Percentiles rank a stretch among this genome's conserved stretches.
These are phyloP conservation scores for Leucoraja erinaceus DNA, from an alignment of 2,113 vertebrate species.

Conservation along the genomic window DNA sequence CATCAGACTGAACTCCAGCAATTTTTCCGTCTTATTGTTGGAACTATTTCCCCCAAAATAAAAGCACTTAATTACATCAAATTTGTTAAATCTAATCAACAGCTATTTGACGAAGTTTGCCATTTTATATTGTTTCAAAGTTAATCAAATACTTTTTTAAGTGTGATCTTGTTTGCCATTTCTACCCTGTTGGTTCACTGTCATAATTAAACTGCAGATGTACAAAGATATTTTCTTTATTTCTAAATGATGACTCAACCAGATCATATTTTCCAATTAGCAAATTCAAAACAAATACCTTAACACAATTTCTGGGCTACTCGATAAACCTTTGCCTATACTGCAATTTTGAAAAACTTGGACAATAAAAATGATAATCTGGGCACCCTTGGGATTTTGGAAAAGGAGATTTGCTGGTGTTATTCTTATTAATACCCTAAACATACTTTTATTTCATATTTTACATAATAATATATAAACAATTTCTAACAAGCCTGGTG, in stretches of 20 bases:
- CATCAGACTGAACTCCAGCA: neutral
- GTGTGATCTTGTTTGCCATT: neutral
- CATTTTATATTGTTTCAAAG: neutral
- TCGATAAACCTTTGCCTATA: neutral
- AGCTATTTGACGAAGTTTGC: neutral
- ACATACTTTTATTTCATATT: no score
- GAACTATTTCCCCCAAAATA: neutral
- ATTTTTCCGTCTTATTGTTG: neutral
- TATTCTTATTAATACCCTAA: no score
- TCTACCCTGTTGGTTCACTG: neutral
- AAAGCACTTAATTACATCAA: neutral
- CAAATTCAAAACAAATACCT: neutral
- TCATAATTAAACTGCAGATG: neutral
- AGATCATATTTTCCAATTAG: neutral
- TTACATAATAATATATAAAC: no score
- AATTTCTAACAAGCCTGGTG: no score
- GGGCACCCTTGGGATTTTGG: no score
- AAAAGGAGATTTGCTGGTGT: no score
- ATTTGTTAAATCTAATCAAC: constrained; percentile 18
- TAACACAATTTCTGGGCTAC: neutral
- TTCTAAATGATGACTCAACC: neutral
- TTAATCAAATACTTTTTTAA: neutral
- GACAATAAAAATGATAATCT: no score
- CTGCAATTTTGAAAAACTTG: no score
- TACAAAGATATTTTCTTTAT: neutral